These are phyloP conservation scores for Mnemiopsis leidyi DNA, from an alignment of 37 sponge, comb jelly and placozoan species.

Conservation along the genomic window DNA sequence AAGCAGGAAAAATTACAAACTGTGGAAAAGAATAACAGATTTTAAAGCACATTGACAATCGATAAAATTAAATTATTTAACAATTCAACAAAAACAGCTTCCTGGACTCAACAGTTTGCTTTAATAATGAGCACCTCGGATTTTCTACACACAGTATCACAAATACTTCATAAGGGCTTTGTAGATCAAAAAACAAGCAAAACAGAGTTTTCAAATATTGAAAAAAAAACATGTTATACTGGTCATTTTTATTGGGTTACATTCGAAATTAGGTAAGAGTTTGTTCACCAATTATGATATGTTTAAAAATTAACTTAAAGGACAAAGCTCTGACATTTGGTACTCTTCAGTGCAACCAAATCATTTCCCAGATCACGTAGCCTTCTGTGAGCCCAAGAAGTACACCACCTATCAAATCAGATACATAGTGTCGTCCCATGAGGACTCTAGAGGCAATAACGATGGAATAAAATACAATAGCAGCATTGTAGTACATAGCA, in stretches of 20 bases:
- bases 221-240: neutral
- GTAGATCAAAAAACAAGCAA: no score
- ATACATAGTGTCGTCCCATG: slow-evolving; percentile 40
- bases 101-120: no score
- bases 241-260: neutral
- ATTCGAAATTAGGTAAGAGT: neutral
- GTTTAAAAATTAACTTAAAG: neutral
- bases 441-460: neutral
- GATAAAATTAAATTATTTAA: no score
- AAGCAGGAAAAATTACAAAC: no score
- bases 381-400: neutral
- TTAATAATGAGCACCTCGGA: no score
- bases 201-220: no score
- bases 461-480: neutral
- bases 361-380: neutral
- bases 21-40: no score
- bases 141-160: no score
- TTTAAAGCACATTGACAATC: no score
- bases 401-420: neutral
- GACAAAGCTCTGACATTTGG: no score
- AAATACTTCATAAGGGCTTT: no score
- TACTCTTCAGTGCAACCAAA: neutral
- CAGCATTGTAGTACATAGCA: neutral
- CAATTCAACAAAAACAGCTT: no score
- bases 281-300: neutral